Evolutionary conservation across 2,113 vertebrate species (phyloP), one percentile per base, ranked within the genome.

Genomic region (Lamprologus ornatipinnis): DNA sequence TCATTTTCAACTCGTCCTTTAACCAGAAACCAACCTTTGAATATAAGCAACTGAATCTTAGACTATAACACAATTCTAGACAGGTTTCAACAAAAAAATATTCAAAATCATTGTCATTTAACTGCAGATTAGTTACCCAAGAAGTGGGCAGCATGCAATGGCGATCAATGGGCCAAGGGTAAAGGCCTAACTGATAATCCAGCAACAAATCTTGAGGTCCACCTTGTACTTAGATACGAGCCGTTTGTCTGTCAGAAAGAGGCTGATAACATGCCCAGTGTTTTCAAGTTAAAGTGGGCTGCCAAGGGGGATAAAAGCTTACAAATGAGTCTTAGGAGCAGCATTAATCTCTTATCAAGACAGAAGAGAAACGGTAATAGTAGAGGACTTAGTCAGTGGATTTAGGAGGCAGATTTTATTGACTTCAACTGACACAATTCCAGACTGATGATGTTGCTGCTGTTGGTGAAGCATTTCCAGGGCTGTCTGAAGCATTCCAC

Each of bases 321-420:
- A 88, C 75, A 92, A 87, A 91, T 85, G 86, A 85, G 81, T 83
- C 78, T 91, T 85, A 80, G 80, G 83, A 53, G 68, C 79, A 87
- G 55, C 37, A 80, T 93, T 91, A 26, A 80, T 85, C 91, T 94
- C 88, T 89, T 68, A 86, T 84, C n/a, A 42, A 91, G 92, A 82
- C 42, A 57, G 78, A 53, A 80, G 87, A 89, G 80, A 73, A 85
- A 94, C 60, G 35, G 85, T 92, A 90, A 92, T 86, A 90, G 92
- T 65, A 33, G 80, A 60, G 60, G 91, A 82, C 65, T 93, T 82
- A 86, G 85, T 83, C 81, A 88, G 94, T 85, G 91, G 90, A 93
- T 93, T 93, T 91, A 91, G 81, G 82, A 85, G 91, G 88, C 79
- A 80, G 82, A 79, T 83, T 90, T 95, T 92, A 94, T 94, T 94